A percentile compares a stretch with the other conserved stretches of the same genome.
Evolutionary conservation across 2,113 vertebrate genomes (phyloP).

Genomic region (Periophthalmodon schlosseri): DNA sequence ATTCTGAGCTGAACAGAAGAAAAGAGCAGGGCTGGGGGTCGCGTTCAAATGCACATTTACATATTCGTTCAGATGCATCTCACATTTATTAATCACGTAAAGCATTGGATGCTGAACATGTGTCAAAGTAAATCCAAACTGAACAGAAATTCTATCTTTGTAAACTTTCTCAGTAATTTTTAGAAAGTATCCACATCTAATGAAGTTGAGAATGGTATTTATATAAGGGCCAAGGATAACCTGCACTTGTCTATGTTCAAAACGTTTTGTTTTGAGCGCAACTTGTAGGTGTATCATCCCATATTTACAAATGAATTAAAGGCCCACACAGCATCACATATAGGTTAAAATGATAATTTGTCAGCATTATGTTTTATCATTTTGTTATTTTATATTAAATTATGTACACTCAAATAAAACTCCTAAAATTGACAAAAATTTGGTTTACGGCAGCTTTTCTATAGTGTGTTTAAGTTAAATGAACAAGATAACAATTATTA

Average conservation of each 20-base stretch:
- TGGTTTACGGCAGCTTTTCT: background rate
- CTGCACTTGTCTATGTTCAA: background rate
- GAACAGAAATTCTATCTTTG: background rate
- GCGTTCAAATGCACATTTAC: conserved; percentile 6
- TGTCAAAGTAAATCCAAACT: background rate
- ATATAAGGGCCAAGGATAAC: background rate
- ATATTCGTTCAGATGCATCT: background rate
- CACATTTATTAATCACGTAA: background rate
- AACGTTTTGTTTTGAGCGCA: background rate
- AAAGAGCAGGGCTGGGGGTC: conserved; percentile 19
- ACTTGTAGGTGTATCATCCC: background rate
- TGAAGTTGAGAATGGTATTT: background rate
- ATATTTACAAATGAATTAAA: background rate
- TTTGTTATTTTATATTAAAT: background rate
- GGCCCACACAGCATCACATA: background rate
- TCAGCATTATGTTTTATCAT: background rate
- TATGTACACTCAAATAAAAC: background rate
- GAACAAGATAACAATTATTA: too few species aligned
- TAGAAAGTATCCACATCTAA: background rate
- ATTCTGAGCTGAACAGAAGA: conserved; percentile 9
- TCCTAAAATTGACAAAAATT: background rate
- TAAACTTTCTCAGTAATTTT: background rate
- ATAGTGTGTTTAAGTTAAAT: too few species aligned
- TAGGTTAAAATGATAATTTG: too few species aligned
- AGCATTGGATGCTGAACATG: background rate